These are phyloP conservation scores for Petrophora chlorosata DNA, from an alignment of 2,888 invertebrate genomes.

Conservation along the genomic window DNA sequence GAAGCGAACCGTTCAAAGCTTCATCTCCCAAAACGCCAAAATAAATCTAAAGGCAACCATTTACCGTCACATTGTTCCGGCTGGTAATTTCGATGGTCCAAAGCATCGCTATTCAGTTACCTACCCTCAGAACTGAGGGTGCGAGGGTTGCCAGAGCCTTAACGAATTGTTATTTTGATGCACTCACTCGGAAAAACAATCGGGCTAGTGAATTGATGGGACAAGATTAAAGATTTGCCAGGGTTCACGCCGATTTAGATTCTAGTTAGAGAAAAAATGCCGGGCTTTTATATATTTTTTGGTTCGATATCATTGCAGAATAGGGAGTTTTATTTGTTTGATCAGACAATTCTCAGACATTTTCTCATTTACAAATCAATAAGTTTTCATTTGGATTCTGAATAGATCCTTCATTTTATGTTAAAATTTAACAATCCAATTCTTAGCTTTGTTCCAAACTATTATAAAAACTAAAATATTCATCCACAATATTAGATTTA, in stretches of 20 bases:
- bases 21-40: background rate
- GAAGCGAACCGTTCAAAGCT: background rate
- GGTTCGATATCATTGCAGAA: background rate
- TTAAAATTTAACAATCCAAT: too few relatives aligned
- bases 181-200: conserved; percentile 81
- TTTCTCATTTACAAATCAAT: too few relatives aligned
- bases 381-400: too few relatives aligned
- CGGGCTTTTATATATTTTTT: conserved; percentile 28
- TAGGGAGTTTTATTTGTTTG: background rate
- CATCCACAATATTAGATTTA: too few relatives aligned
- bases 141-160: conserved; percentile 55
- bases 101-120: conserved; percentile 10
- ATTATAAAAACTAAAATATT: too few relatives aligned
- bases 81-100: conserved; percentile 28
- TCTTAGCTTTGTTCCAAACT: too few relatives aligned
- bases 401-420: too few relatives aligned
- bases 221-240: conserved; percentile 72
- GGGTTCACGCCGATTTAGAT: conserved; percentile 61
- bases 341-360: too few relatives aligned
- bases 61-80: conserved; percentile 32
- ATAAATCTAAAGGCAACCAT: conserved; percentile 20
- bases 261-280: conserved; percentile 40
- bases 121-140: conserved; percentile 42
- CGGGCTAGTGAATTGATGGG: conserved; percentile 69
- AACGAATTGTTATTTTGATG: conserved; percentile 81